Base-by-base conservation (phyloP, 2,888 invertebrate genomes). In the Tupiocoris notatus region DNA sequence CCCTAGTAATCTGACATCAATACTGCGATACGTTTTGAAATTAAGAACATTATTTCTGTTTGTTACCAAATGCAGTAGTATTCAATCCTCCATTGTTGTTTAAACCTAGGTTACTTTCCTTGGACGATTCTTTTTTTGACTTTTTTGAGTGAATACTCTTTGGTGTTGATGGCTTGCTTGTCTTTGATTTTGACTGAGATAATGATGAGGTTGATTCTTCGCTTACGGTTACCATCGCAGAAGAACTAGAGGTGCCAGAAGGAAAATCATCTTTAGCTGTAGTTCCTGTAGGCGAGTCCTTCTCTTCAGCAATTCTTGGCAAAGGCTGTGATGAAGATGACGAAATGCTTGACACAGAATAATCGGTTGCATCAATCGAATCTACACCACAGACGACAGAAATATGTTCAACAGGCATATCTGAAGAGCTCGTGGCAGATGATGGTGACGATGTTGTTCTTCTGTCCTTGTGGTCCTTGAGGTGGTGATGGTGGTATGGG, bases 241-340 rank as follows among this genome's bases (percentile, higher is more conserved):
- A 12, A 12, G 12, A 3, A 39, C 39, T 39, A 17, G 17, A 61
- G 16, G 56, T n/a, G n/a, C 1, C n/a, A 56, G 74, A 17, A 23
- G 61, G 67, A 6, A 79, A 65, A 61, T 80, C 80, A 20, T 80
- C 80, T 74, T 79, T 80, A 1, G 76, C 54, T 76, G 90, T 90
- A 0, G 92, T 91, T 39, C 39, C 39, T 3, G 39, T 39, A 0
- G 92, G 92, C 18, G 91, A 92, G 84, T 92, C 92, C 82, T 93
- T 94, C 83, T 94, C 94, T 84, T 94, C 94, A 0, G 94, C 94
- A 77, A 94, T 94, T 79, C 94, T 85, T 0, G 94, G 94, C 82
- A 94, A 84, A 74, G 90, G 86, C 81, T 88, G 80, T 76, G 82
- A 75, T 71, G 84, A 78, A 1, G 68, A 62, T 17, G 77, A 70